Conservation (phyloP, 2,797 vertebrate genomes). For the Melanogrammus aeglefinus region DNA sequence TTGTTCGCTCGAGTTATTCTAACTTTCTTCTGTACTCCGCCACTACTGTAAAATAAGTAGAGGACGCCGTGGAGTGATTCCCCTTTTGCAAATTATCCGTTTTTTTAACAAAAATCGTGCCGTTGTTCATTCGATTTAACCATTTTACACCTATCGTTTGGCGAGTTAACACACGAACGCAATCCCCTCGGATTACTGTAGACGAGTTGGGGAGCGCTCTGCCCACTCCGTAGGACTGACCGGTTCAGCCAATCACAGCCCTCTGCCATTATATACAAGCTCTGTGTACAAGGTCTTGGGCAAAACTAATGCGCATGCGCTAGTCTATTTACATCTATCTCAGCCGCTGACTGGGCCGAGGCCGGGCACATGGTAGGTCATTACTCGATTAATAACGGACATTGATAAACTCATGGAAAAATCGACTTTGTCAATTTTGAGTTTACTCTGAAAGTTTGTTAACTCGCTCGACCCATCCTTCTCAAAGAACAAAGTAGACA, state of each 20-base stretch:
- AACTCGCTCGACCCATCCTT: neutral
- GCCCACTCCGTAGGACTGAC: constrained; percentile 33
- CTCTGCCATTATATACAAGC: neutral
- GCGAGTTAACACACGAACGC: constrained; percentile 23
- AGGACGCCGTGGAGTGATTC: neutral
- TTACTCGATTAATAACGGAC: too few species aligned
- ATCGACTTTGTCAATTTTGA: too few species aligned
- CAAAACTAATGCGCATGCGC: constrained; percentile 37
- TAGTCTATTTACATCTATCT: constrained; percentile 25
- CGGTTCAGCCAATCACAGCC: constrained; percentile 47
- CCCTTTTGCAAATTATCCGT: too few species aligned
- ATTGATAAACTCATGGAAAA: too few species aligned
- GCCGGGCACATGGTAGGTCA: too few species aligned
- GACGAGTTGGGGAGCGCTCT: constrained; percentile 23
- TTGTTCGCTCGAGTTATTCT: neutral
- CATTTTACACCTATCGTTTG: neutral
- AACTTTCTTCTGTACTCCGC: neutral
- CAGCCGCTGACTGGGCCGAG: too few species aligned
- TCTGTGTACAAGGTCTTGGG: constrained; percentile 20
- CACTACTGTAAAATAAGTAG: too few species aligned
- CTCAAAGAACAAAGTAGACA: constrained; percentile 12
- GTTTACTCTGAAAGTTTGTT: too few species aligned
- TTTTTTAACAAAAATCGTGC: too few species aligned
- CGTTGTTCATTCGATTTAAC: too few species aligned
- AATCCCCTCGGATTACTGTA: constrained; percentile 46